Conservation (phyloP, 2,888 invertebrate genomes). For the Sabellastarte sp. region DNA sequence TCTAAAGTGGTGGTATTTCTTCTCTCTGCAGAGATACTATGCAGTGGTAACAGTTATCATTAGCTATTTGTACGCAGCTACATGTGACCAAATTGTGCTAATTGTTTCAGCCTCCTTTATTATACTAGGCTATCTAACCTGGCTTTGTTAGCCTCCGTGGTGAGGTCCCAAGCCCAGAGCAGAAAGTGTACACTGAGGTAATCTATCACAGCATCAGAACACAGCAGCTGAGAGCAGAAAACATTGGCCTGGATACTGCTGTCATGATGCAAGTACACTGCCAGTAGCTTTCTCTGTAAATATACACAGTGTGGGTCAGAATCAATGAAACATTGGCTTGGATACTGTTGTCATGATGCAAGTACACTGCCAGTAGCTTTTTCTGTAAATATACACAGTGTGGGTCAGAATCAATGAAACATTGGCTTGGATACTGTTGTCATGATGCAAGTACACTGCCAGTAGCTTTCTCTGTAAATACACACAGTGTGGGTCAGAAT, state of each 20-base stretch:
- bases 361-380: constrained; percentile 88
- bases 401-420: too few species aligned
- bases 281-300: constrained; percentile 83
- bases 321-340: constrained; percentile 94
- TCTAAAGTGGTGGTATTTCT: too few species aligned
- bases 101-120: too few species aligned
- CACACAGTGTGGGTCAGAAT: too few species aligned
- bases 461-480: constrained; percentile 83
- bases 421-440: constrained; percentile 89
- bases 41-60: too few species aligned
- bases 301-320: too few species aligned
- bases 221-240: constrained; percentile 91
- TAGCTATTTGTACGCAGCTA: too few species aligned
- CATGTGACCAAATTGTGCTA: too few species aligned
- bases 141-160: constrained; percentile 80
- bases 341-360: constrained; percentile 94
- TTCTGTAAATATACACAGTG: too few species aligned
- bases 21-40: too few species aligned
- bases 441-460: constrained; percentile 95
- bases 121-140: too few species aligned
- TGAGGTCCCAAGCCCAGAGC: constrained; percentile 96
- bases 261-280: constrained; percentile 95
- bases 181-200: constrained; percentile 87
- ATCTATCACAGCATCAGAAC: constrained; percentile 86
- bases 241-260: constrained; percentile 92